These are phyloP conservation scores for Excalfactoria chinensis DNA, from an alignment of 2,113 vertebrate species.

Conservation along the genomic window DNA sequence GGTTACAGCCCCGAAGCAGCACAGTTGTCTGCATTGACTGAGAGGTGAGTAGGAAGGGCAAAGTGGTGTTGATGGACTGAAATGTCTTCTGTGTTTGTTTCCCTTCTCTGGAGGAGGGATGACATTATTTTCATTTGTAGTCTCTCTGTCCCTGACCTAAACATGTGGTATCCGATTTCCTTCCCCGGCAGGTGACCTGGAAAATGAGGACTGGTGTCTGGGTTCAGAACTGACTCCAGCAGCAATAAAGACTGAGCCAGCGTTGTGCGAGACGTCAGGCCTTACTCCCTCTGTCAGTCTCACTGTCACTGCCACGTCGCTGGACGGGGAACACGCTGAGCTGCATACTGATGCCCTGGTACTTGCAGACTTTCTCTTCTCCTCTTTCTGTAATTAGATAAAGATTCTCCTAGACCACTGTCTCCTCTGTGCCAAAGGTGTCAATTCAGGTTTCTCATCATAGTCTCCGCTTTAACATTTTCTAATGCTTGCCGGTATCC, in stretches of 20 bases:
- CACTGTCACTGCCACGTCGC: conserved; percentile 66
- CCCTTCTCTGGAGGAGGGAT: background rate
- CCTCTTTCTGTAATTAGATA: background rate
- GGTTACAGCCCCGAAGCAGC: background rate
- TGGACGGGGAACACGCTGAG: conserved; percentile 65
- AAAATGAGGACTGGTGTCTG: conserved; percentile 91
- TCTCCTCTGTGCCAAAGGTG: background rate
- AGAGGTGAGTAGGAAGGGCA: conserved; percentile 26
- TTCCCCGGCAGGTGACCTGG: conserved; percentile 80
- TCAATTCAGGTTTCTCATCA: background rate
- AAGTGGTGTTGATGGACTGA: conserved; percentile 47
- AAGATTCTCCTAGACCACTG: background rate
- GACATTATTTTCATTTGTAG: conserved; percentile 20
- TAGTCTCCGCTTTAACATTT: background rate
- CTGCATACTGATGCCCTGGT: conserved; percentile 63
- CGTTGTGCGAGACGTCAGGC: conserved; percentile 81
- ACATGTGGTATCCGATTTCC: conserved; percentile 34
- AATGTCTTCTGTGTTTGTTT: conserved; percentile 54
- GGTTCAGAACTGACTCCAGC: conserved; percentile 79
- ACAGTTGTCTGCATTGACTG: conserved; percentile 1
- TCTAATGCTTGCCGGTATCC: background rate
- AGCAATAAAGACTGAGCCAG: conserved; percentile 86
- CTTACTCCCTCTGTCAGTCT: conserved; percentile 89
- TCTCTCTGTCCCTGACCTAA: conserved; percentile 35
- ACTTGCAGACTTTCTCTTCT: conserved; percentile 19